phyloP scores from a whole-genome alignment of 2,797 vertebrate genomes.

The Sebastes minor region DNA sequence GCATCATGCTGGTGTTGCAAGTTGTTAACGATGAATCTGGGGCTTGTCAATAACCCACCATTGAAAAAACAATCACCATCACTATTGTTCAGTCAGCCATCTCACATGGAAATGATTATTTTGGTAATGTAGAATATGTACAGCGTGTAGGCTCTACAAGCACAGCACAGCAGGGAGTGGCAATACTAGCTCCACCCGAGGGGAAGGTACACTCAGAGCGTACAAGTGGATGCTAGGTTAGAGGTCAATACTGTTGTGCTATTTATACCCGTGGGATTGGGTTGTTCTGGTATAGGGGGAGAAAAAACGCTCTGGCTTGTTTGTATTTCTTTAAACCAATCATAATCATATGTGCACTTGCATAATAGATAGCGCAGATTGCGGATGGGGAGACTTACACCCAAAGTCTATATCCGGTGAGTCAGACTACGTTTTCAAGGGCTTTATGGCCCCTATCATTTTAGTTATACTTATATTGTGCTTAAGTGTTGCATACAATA shows the following conservation, averaged over 20 bases:
- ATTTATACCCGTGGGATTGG: too few relatives aligned
- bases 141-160: background rate
- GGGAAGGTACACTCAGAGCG: background rate
- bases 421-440: too few relatives aligned
- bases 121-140: background rate
- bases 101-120: background rate
- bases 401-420: too few relatives aligned
- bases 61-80: background rate
- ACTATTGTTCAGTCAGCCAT: background rate
- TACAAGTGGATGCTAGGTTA: background rate
- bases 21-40: constrained; percentile 1
- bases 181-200: background rate
- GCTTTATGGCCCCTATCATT: too few relatives aligned
- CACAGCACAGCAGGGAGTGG: background rate
- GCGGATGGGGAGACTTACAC: too few relatives aligned
- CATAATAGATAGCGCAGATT: too few relatives aligned
- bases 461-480: too few relatives aligned
- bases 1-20: background rate
- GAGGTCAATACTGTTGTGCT: too few relatives aligned
- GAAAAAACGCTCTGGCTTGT: too few relatives aligned
- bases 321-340: too few relatives aligned
- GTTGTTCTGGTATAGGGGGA: too few relatives aligned
- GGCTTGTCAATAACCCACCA: background rate
- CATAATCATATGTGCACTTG: too few relatives aligned
- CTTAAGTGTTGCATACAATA: fast-evolving